Base-by-base conservation (phyloP, 2,888 invertebrate species). In the Aspidiotus rigidus region DNA sequence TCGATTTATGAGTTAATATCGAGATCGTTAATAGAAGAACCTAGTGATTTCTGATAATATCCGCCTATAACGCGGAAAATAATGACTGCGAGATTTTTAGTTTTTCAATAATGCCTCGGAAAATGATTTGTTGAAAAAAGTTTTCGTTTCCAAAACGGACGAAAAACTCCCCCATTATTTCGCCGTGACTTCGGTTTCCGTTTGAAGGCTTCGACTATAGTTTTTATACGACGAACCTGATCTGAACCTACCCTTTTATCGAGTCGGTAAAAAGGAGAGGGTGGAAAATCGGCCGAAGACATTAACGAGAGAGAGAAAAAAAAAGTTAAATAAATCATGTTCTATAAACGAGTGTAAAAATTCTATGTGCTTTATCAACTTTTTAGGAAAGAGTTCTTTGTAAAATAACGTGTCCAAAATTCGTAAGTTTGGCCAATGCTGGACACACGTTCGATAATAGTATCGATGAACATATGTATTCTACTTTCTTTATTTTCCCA, bases 1-100 rank as follows among this genome's bases (percentile, higher is more conserved):
- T 49, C 49, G 49, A 49, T 49, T 49, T 49, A 49, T 49, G 49
- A 49, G 49, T 49, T 49, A 49, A 49, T 49, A 49, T 49, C 49
- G 49, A n/a, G 28, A n/a, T 49, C 49, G 49, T 49, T 49, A 49
- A 49, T 49, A 49, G 49, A 49, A 49, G 49, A 49, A 49, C 49
- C 49, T 49, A 49, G 49, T 49, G n/a, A 49, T 49, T 49, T 49
- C 6, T 49, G 49, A 49, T 49, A 49, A 49, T 49, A 49, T 49
- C 49, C 49, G 49, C 49, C 49, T 49, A 49, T 49, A 49, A 49
- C 49, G 49, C 49, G 11, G 49, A 49, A 49, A 49, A 49, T 49
- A 49, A 49, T 49, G 49, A 49, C 49, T n/a, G 49, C 49, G 49
- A 49, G 49, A 49, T 49, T 49, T 49, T 28, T n/a, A n/a, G 10